Evolutionary conservation across 37 sponge, comb jelly and placozoan genomes (phyloP).

Genomic region (Mnemiopsis leidyi): DNA sequence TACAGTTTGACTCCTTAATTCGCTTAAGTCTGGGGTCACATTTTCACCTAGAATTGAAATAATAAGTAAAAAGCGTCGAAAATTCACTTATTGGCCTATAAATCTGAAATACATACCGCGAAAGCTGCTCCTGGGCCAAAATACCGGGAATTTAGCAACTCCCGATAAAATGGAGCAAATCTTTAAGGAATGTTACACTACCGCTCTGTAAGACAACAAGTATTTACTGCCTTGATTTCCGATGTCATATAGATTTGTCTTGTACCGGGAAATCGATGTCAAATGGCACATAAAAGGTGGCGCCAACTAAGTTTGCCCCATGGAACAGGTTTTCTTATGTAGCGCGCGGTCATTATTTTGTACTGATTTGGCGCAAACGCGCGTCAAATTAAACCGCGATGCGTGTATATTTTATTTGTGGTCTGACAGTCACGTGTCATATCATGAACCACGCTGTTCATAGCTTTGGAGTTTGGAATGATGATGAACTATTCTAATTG

Average conservation of each 20-base stretch:
- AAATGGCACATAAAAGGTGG: background rate
- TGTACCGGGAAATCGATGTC: background rate
- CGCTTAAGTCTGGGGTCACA: background rate
- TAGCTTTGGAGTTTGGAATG: too few relatives aligned
- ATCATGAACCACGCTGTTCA: background rate
- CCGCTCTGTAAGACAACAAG: too few relatives aligned
- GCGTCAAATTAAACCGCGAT: background rate
- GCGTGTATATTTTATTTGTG: too few relatives aligned
- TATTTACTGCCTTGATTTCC: background rate
- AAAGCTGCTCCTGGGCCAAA: background rate
- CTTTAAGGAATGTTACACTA: background rate
- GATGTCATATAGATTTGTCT: background rate
- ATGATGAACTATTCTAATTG: too few relatives aligned
- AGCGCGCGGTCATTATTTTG: background rate
- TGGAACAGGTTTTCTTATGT: background rate
- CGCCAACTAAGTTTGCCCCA: background rate
- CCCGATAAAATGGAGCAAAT: background rate
- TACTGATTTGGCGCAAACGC: background rate
- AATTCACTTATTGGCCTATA: background rate
- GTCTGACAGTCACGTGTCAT: background rate
- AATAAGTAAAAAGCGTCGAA: background rate
- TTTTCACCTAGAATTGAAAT: background rate
- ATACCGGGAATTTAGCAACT: background rate
- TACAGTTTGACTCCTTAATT: background rate
- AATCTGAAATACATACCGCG: too few relatives aligned